phyloP scores from a whole-genome alignment of 1,140 invertebrate species.

The Pissodes strobi region DNA sequence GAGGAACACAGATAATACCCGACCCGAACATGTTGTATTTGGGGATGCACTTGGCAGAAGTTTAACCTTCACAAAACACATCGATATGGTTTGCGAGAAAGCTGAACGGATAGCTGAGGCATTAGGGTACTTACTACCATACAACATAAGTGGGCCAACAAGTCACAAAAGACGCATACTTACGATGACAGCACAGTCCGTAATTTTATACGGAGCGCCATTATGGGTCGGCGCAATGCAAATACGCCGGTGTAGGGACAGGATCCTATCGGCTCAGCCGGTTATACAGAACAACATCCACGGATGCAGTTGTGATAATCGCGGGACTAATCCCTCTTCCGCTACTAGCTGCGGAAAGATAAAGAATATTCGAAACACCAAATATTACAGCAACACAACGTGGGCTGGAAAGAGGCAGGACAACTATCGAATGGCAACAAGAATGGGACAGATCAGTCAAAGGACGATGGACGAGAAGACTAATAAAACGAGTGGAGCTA shows the following conservation, averaged over 20 bases:
- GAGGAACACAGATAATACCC: no score
- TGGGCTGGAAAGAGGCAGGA: not conserved
- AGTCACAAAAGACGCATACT: not conserved
- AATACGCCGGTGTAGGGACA: not conserved
- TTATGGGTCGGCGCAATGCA: not conserved
- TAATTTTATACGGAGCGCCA: no score
- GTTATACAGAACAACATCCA: no score
- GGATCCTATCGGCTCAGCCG: not conserved
- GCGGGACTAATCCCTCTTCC: slow-evolving; percentile 35
- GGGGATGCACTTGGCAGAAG: no score
- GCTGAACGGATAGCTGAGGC: no score
- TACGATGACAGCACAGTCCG: no score
- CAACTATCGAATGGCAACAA: slow-evolving; percentile 20
- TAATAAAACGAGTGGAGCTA: slow-evolving; percentile 11
- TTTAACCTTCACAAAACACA: no score
- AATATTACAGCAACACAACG: not conserved
- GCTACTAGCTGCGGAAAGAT: slow-evolving; percentile 35
- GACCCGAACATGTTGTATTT: no score
- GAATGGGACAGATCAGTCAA: slow-evolving; percentile 20
- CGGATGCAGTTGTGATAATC: no score
- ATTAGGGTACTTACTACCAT: no score
- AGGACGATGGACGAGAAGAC: slow-evolving; percentile 26
- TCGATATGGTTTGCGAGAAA: no score
- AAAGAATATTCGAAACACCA: no score
- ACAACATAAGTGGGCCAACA: not conserved